Evolutionary conservation across 2,113 vertebrate genomes (phyloP).

Genomic region (Scalopus aquaticus): DNA sequence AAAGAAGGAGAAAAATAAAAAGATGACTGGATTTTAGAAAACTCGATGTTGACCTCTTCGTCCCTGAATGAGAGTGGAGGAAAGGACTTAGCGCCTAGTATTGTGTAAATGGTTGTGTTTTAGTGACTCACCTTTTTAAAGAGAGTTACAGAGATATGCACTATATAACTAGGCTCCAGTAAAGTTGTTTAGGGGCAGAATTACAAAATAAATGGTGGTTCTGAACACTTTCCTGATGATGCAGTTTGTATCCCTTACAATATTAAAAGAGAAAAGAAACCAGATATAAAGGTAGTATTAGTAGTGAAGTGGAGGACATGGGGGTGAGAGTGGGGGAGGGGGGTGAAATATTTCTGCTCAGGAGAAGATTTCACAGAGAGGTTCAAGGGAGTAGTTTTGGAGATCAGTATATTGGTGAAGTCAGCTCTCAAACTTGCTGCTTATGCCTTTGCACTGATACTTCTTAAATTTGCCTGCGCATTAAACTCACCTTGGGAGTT

Average conservation of each 20-base stretch:
- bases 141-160: background rate
- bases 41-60: background rate
- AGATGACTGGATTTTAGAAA: background rate
- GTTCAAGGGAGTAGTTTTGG: background rate
- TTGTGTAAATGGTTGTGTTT: background rate
- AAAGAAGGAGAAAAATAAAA: background rate
- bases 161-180: background rate
- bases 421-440: background rate
- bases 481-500: background rate
- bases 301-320: background rate
- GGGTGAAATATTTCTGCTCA: background rate
- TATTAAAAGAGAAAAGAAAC: background rate
- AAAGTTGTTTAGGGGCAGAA: background rate
- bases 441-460: background rate
- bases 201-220: background rate
- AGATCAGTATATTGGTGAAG: background rate
- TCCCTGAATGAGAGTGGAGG: background rate
- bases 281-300: background rate
- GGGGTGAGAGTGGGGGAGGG: rapidly evolving
- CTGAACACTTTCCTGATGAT: background rate
- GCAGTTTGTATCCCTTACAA: background rate
- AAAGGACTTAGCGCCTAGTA: background rate
- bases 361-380: background rate
- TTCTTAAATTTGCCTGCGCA: background rate
- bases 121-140: background rate